Conservation (phyloP, 2,113 vertebrate species). For the Cariama cristata region DNA sequence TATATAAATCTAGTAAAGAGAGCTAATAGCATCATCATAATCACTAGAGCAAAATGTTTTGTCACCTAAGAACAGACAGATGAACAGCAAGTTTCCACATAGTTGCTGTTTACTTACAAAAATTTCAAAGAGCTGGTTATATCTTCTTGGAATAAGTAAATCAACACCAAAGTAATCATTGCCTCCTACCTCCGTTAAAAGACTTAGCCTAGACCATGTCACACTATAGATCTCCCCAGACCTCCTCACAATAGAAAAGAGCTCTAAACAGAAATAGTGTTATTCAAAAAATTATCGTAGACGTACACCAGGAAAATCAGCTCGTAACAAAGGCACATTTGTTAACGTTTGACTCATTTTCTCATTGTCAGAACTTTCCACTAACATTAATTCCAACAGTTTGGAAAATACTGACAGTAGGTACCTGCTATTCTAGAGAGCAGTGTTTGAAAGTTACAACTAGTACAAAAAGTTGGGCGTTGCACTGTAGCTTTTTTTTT, state of each 20-base stretch:
- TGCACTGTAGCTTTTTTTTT: neutral
- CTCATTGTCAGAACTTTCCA: neutral
- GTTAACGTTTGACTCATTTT: neutral
- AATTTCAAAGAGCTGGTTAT: neutral
- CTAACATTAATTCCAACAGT: neutral
- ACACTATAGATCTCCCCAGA: neutral
- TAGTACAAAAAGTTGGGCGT: neutral
- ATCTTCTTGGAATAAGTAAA: neutral
- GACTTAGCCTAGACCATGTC: neutral
- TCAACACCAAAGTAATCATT: neutral
- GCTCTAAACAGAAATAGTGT: neutral
- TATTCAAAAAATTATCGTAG: neutral
- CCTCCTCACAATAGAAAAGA: neutral
- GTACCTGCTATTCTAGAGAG: neutral
- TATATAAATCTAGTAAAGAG: neutral
- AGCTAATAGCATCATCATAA: neutral
- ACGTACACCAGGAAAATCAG: neutral
- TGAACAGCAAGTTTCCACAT: neutral
- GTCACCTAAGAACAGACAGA: neutral
- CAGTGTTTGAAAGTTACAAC: neutral
- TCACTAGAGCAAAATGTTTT: neutral
- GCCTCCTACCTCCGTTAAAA: neutral
- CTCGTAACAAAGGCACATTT: neutral
- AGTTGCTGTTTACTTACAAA: neutral
- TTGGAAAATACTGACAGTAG: neutral